Evolutionary conservation across 2,797 vertebrate genomes (phyloP), one percentile per base, ranked within the genome.

Genomic region (Neopelma chrysocephalum): DNA sequence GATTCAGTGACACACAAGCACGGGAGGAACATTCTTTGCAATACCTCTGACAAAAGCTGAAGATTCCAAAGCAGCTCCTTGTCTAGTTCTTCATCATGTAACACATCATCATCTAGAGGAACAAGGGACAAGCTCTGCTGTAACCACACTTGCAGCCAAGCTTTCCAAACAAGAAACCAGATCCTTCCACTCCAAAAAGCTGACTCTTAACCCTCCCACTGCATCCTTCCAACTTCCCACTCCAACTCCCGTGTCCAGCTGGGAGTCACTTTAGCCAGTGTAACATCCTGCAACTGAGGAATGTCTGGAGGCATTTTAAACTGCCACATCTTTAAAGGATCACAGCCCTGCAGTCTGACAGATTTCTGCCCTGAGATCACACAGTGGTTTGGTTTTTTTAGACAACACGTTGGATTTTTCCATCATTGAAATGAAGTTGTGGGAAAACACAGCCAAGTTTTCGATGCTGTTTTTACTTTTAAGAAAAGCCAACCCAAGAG

Each of bases 1-100:
- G 47, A 91, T 31, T 29, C 32, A 87, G 10, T 5, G 12, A 89
- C 10, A 87, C 1, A 89, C 15, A 69, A 43, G 57, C 68, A 65
- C 0, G 1, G 17, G 22, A 36, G 75, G 15, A 92, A 42, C 0
- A 1, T 56, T 91, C 66, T 66, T 64, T 51, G 58, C 31, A 62
- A 98, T 98, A 99, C 99, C 99, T 99, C 99, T 90, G 99, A 99
- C 82, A 99, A 98, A 75, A 99, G 98, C 92, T 99, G 99, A 66
- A 99, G 98, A 97, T 99, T 99, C 99, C 99, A 99, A 27, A 99
- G 97, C 64, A 99, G 97, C 91, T 99, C 99, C 94, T 99, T 99
- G 97, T 99, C 99, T 82, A 99, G 98, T 75, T 99, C 99, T 97
- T 99, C 99, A 53, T 99, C 99, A 93, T 97, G 98, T 85, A 99